Base-by-base conservation (phyloP, 2,888 invertebrate genomes). In the Lasioglossum zephyrum region DNA sequence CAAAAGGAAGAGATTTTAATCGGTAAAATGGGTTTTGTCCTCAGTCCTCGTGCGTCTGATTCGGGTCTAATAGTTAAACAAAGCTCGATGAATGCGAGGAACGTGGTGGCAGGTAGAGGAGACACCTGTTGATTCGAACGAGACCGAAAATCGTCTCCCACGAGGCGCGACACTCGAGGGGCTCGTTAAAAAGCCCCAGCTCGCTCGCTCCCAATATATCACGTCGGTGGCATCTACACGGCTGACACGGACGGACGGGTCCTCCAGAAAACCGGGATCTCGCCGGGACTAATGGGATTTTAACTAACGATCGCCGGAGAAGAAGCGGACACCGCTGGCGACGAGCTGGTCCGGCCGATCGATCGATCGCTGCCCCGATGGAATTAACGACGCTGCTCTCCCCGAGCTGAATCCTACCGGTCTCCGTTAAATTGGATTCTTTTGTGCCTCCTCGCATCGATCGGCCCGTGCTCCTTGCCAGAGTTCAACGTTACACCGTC, bases 201-300 rank as follows among this genome's bases (percentile, higher is more conserved):
- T 84, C 75, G 79, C 90, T 92, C 92, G 91, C 90, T 94, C 92
- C 89, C 92, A 92, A 95, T 94, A 93, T 94, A 94, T 94, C 94
- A 94, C 92, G 82, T 77, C 88, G 87, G 90, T 92, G 92, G 92
- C 92, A 93, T 93, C 92, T 93, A 91, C 90, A 88, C 86, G 92
- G 77, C 92, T 92, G 93, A 93, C 93, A 92, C 92, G 92, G 92
- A 73, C 92, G 91, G 74, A 92, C 92, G 92, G 84, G 90, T 90
- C 91, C 90, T 87, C 90, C 90, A 91, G 90, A 92, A 92, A 94
- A 92, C 91, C 91, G 91, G 90, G 90, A 92, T 73, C 75, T 93
- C 93, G 92, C 86, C 89, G 47, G 77, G 86, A 91, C 93, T 94
- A 94, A 95, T 94, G 93, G 93, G 92, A 93, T 93, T 94, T 94